Percentiles rank a stretch among this genome's conserved stretches.
Conservation (phyloP, 1,140 invertebrate species). For the Telenomus remus region DNA sequence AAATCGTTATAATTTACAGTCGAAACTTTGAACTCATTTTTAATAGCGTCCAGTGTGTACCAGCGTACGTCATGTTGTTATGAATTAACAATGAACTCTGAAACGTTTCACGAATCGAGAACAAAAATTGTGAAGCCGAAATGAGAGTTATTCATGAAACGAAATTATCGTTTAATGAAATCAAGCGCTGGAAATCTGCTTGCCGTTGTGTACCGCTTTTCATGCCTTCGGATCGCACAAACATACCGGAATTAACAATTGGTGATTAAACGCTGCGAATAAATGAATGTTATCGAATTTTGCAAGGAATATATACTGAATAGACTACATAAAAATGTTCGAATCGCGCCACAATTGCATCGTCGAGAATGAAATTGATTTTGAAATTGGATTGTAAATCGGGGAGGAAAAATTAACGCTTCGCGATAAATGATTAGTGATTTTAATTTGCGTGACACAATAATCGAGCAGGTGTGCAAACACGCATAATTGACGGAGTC, state of each 20-base stretch:
- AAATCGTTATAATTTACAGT: no score
- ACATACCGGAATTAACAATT: constrained; percentile 36
- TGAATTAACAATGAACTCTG: no score
- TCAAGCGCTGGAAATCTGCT: constrained; percentile 22
- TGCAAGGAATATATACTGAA: no score
- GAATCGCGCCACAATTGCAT: no score
- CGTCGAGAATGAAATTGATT: no score
- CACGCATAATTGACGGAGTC: constrained; percentile 24
- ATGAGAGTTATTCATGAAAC: constrained; percentile 25
- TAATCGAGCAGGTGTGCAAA: constrained; percentile 8
- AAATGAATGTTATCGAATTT: constrained; percentile 22
- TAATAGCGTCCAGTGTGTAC: no score
- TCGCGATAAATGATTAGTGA: neutral
- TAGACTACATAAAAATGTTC: no score
- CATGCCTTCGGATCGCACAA: no score
- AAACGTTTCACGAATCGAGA: constrained; percentile 1
- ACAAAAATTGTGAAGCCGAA: neutral
- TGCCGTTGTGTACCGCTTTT: neutral
- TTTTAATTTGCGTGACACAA: constrained; percentile 15
- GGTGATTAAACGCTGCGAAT: constrained; percentile 45
- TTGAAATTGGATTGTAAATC: neutral
- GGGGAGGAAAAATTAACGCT: neutral
- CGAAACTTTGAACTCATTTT: no score
- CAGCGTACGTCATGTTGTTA: no score
- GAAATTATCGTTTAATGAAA: constrained; percentile 41